phyloP scores from a whole-genome alignment of 2,888 invertebrate genomes.

The Lasioglossum morio region DNA sequence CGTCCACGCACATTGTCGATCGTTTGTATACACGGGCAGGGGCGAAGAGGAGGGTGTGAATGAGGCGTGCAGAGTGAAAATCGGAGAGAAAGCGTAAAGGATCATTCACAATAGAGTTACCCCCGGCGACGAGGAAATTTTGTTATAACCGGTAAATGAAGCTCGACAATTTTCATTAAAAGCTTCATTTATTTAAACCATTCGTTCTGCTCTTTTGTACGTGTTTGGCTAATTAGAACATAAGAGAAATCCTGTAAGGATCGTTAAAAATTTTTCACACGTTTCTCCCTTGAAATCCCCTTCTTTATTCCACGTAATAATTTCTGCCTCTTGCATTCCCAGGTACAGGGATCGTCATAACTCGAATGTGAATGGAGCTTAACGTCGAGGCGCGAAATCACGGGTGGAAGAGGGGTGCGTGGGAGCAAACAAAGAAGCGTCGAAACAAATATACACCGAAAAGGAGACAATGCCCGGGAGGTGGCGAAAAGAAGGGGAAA shows the following conservation, averaged over 20 bases:
- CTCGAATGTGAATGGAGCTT: background rate
- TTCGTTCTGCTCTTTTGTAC: background rate
- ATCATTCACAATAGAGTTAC: background rate
- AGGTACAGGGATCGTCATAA: background rate
- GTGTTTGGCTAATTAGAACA: background rate
- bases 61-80: background rate
- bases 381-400: conserved; percentile 13
- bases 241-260: background rate
- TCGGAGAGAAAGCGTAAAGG: conserved; percentile 21
- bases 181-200: background rate
- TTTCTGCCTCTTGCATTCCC: background rate
- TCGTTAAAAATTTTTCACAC: background rate
- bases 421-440: conserved; percentile 37
- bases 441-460: conserved; percentile 22
- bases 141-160: background rate
- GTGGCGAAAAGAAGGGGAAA: conserved; percentile 29
- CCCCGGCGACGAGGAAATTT: background rate
- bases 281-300: background rate
- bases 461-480: conserved; percentile 2
- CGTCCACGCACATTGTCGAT: conserved; percentile 33
- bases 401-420: conserved; percentile 25
- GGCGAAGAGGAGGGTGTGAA: background rate
- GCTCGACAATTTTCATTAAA: background rate
- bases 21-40: conserved; percentile 25
- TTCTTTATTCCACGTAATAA: background rate